Evolutionary conservation across 2,113 vertebrate species (phyloP).

Genomic region (Spermophilus dauricus): DNA sequence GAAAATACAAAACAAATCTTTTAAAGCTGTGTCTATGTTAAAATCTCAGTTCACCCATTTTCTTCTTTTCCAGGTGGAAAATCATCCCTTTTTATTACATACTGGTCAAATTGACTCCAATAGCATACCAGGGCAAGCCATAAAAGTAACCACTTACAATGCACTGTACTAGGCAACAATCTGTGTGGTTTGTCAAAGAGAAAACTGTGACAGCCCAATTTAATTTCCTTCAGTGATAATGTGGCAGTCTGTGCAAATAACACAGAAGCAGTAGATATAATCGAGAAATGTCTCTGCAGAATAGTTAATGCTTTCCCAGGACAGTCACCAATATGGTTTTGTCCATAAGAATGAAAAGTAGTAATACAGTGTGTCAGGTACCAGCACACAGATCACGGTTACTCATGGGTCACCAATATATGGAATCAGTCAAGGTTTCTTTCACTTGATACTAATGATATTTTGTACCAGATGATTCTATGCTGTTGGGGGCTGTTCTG

Average conservation of each 20-base stretch:
- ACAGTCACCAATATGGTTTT: not conserved
- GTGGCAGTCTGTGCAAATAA: not conserved
- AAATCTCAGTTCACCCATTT: not conserved
- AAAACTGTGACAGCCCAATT: not conserved
- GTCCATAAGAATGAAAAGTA: not conserved
- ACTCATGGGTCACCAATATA: not conserved
- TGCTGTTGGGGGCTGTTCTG: not conserved
- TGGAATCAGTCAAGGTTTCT: not conserved
- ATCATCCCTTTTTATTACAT: not conserved
- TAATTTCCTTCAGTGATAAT: constrained; percentile 58
- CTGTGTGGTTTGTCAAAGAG: constrained; percentile 24
- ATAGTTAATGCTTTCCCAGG: not conserved
- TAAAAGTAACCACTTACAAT: not conserved
- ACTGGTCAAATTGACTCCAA: not conserved
- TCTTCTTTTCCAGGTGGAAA: not conserved
- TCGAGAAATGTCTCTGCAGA: not conserved
- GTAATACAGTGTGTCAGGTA: not conserved
- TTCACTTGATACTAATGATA: not conserved
- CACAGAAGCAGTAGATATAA: not conserved
- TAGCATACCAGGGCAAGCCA: not conserved
- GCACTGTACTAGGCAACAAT: not conserved
- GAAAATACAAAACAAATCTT: not conserved
- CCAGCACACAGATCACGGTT: not conserved
- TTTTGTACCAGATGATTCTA: not conserved
- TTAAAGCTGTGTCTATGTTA: not conserved